Conservation (phyloP, 2,113 vertebrate genomes). For the Larimichthys polyactis region DNA sequence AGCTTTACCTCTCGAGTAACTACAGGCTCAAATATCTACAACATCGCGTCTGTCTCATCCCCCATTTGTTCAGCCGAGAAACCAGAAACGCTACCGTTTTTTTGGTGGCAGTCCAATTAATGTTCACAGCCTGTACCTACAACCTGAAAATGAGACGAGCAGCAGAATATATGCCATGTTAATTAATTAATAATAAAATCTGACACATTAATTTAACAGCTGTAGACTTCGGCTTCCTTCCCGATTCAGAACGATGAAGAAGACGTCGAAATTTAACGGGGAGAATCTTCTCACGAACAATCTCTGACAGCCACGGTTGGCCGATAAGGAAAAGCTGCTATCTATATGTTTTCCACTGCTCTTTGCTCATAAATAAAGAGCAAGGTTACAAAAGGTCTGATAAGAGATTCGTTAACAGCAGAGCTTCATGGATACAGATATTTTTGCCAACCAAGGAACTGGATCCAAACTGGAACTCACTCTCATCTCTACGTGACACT, state of each 20-base stretch:
- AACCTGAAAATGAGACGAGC: background rate
- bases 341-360: background rate
- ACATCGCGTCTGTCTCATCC: background rate
- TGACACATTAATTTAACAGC: slow-evolving; percentile 23
- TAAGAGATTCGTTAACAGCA: background rate
- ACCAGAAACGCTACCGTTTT: background rate
- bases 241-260: background rate
- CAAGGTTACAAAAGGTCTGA: background rate
- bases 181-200: slow-evolving; percentile 20
- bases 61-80: too few relatives aligned
- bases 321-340: background rate
- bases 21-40: background rate
- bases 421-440: background rate
- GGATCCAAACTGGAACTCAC: background rate
- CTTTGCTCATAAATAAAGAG: background rate
- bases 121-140: background rate
- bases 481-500: background rate
- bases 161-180: slow-evolving; percentile 8
- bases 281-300: background rate
- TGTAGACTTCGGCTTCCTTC: background rate
- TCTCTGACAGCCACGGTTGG: background rate
- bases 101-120: slow-evolving; percentile 4
- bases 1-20: background rate
- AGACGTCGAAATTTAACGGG: background rate
- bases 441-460: background rate